Percentiles rank a stretch among this genome's conserved stretches.
phyloP scores from a whole-genome alignment of 2,888 invertebrate genomes.

The Eudasyphora cyanicolor region DNA sequence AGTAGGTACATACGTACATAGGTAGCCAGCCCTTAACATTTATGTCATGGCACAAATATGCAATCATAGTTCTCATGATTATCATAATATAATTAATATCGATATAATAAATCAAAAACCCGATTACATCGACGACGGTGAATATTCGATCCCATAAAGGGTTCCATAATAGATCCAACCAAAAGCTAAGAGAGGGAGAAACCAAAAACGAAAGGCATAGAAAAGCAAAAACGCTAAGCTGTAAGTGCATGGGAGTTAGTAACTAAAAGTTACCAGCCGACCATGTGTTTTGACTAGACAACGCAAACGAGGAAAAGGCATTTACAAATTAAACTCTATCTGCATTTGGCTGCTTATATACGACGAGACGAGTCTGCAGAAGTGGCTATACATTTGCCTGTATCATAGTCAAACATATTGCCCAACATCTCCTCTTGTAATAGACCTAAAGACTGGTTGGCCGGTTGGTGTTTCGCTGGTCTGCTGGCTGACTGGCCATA shows the following conservation, averaged over 20 bases:
- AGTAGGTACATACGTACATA: too few relatives aligned
- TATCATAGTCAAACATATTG: conserved; percentile 19
- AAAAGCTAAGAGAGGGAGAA: background rate
- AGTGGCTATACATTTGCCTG: background rate
- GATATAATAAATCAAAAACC: background rate
- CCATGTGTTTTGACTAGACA: background rate
- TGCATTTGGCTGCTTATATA: background rate
- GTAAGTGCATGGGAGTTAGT: background rate
- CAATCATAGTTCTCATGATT: background rate
- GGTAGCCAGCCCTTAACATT: background rate
- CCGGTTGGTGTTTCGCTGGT: too few relatives aligned
- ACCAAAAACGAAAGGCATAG: background rate
- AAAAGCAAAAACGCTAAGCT: background rate
- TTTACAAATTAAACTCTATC: background rate
- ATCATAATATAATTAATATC: conserved; percentile 17
- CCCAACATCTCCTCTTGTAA: conserved; percentile 12
- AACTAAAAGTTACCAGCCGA: background rate
- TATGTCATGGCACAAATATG: background rate
- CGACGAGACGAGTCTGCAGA: background rate
- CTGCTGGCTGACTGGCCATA: background rate
- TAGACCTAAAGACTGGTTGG: conserved; percentile 29
- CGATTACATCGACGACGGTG: background rate
- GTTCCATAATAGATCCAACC: background rate
- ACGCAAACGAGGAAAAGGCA: background rate
- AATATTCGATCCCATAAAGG: background rate